Conservation (phyloP, 2,888 invertebrate genomes). For the Limnephilus auricula region DNA sequence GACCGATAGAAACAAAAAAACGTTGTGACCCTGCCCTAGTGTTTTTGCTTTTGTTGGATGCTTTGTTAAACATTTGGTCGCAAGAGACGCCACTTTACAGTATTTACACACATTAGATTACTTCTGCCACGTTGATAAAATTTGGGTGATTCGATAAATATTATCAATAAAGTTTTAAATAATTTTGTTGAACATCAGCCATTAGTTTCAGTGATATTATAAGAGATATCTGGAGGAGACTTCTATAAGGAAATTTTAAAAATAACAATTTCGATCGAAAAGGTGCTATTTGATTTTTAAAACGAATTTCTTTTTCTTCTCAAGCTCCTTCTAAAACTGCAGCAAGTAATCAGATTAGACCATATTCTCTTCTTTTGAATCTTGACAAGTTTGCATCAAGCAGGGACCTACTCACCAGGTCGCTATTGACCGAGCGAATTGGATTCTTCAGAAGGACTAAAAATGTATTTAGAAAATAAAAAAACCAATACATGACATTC, state of each 20-base stretch:
- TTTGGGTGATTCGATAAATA: background rate
- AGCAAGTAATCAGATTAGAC: background rate
- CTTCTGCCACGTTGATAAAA: background rate
- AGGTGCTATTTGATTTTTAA: background rate
- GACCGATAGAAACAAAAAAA: too few species aligned
- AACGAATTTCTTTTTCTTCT: background rate
- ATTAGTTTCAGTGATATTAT: background rate
- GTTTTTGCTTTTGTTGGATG: too few species aligned
- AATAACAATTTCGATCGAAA: background rate
- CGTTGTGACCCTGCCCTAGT: too few species aligned
- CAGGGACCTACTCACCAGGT: background rate
- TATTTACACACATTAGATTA: background rate
- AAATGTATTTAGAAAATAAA: background rate
- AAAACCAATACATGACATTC: too few species aligned
- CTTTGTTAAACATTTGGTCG: too few species aligned
- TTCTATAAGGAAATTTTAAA: background rate
- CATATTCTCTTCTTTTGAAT: background rate
- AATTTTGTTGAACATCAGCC: too few species aligned
- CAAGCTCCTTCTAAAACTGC: background rate
- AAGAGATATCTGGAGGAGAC: background rate
- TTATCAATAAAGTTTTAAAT: too few species aligned
- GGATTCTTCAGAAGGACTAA: background rate
- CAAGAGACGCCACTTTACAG: too few species aligned
- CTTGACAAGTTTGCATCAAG: background rate
- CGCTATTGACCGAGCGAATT: background rate